Percentiles rank a stretch among this genome's conserved stretches.
Evolutionary conservation across 2,113 vertebrate genomes (phyloP).

Genomic region (Rhabdornis inornatus): DNA sequence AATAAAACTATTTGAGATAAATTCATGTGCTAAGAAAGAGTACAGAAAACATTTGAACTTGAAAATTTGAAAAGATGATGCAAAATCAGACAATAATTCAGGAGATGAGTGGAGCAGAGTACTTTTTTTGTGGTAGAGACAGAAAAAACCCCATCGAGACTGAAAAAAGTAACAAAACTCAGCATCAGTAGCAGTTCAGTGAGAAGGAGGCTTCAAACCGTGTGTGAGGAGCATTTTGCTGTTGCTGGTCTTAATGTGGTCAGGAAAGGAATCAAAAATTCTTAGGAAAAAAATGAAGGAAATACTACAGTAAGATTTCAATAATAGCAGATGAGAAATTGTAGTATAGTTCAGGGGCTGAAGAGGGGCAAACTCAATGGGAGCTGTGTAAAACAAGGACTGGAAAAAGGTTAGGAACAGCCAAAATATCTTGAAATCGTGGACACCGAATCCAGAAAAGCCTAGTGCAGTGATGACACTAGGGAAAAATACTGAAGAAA

Average conservation of each 20-base stretch:
- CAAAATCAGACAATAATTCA: neutral
- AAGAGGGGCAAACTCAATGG: neutral
- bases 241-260: neutral
- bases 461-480: neutral
- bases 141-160: neutral
- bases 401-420: neutral
- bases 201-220: neutral
- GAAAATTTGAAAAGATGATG: neutral
- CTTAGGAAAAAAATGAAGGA: neutral
- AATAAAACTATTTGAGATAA: neutral
- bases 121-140: neutral
- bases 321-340: neutral
- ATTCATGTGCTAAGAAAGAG: neutral
- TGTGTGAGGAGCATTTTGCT: neutral
- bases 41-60: neutral
- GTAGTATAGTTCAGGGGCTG: neutral
- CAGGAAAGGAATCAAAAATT: neutral
- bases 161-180: neutral
- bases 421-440: neutral
- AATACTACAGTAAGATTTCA: neutral
- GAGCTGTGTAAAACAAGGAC: neutral
- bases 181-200: neutral
- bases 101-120: neutral
- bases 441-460: neutral
- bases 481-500: neutral